Conservation (phyloP, 35 echinoderm and acorn worm genomes). For the Acanthaster planci region DNA sequence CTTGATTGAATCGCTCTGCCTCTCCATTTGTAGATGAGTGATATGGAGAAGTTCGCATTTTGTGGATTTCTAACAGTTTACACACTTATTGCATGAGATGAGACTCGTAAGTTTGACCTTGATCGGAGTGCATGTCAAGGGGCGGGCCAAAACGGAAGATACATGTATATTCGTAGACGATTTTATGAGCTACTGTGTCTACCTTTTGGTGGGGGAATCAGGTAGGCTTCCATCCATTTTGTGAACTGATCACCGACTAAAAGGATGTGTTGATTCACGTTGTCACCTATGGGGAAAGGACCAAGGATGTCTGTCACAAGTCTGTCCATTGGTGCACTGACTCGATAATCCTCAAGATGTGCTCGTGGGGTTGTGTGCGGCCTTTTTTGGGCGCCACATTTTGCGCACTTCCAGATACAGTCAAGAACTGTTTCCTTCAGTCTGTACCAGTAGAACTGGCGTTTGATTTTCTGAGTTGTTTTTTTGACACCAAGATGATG, state of each 20-base stretch:
- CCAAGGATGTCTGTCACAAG: slow-evolving; percentile 55
- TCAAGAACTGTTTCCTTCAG: slow-evolving; percentile 31
- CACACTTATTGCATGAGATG: slow-evolving; percentile 27
- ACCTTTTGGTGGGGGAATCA: slow-evolving; percentile 29
- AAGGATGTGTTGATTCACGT: slow-evolving; percentile 44
- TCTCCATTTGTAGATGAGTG: slow-evolving; percentile 39
- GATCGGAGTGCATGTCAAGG: slow-evolving; percentile 42
- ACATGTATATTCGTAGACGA: slow-evolving; percentile 46
- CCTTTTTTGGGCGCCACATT: slow-evolving; percentile 42
- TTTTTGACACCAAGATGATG: slow-evolving; percentile 36
- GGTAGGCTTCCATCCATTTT: slow-evolving; percentile 69
- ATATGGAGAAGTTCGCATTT: slow-evolving; percentile 21
- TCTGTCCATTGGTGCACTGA: slow-evolving; percentile 48
- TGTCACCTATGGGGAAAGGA: slow-evolving; percentile 38
- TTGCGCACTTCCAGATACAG: slow-evolving; percentile 11
- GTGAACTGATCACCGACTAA: slow-evolving; percentile 58
- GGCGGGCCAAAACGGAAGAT: slow-evolving; percentile 39
- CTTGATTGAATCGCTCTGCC: slow-evolving; percentile 17
- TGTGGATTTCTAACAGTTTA: slow-evolving; percentile 2
- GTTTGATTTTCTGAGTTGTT: background rate
- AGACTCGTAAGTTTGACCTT: slow-evolving; percentile 49
- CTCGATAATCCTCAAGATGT: slow-evolving; percentile 9
- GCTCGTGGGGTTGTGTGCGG: slow-evolving; percentile 31
- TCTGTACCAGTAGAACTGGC: slow-evolving; percentile 36
- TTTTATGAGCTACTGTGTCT: slow-evolving; percentile 25